A percentile compares a stretch with the other conserved stretches of the same genome.
Evolutionary conservation across 2,113 vertebrate genomes (phyloP).

Genomic region (Gambusia holbrooki): DNA sequence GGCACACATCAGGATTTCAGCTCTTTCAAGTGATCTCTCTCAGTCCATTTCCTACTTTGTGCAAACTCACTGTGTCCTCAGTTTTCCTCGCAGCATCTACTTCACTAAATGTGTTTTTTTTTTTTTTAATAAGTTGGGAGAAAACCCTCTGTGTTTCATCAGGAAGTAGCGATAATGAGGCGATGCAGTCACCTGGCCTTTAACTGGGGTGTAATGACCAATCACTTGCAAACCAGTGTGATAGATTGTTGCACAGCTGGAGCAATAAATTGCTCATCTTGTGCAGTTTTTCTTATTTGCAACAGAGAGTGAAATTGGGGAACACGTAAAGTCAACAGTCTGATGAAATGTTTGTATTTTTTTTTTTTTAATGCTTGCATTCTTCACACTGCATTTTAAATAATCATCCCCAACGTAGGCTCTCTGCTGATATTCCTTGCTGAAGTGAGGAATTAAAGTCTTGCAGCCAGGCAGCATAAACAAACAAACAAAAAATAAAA

Average conservation of each 20-base stretch:
- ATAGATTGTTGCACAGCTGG: not conserved
- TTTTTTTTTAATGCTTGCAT: not conserved
- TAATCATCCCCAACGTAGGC: conserved; percentile 4
- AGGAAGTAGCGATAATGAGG: not conserved
- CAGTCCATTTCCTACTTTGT: not conserved
- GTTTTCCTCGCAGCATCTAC: not conserved
- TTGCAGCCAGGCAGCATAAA: conserved; percentile 29
- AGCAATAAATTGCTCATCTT: not conserved
- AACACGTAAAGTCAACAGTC: not conserved
- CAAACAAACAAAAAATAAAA: too few species aligned
- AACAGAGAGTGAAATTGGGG: not conserved
- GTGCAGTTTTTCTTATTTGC: not conserved
- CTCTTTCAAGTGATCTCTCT: not conserved
- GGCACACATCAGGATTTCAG: not conserved
- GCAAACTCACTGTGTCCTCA: not conserved
- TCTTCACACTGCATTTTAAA: not conserved
- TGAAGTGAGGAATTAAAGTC: conserved; percentile 29
- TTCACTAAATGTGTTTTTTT: not conserved
- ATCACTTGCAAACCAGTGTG: not conserved
- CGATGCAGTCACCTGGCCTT: not conserved
- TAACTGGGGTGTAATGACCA: not conserved
- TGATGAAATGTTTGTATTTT: not conserved
- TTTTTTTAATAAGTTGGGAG: not conserved
- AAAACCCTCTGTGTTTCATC: not conserved
- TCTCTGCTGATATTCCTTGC: conserved; percentile 31